These are phyloP conservation scores for Epistrophella euchroma DNA, from an alignment of 2,888 invertebrate species.

Conservation along the genomic window DNA sequence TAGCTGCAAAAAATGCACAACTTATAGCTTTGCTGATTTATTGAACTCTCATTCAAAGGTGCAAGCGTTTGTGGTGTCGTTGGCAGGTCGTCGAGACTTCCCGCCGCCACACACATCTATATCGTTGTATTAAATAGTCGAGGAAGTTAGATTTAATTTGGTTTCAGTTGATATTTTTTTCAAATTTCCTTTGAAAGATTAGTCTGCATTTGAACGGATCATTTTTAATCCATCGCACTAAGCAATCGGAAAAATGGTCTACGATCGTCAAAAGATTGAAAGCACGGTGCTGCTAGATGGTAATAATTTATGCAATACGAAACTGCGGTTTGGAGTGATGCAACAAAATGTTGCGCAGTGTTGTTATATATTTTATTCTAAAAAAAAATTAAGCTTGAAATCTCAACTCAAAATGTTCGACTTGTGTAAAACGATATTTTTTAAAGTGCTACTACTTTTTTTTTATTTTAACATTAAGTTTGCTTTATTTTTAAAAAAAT, in stretches of 20 bases:
- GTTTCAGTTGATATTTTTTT: constrained; percentile 9
- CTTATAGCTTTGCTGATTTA: constrained; percentile 47
- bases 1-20: background rate
- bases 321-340: background rate
- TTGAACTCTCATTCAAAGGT: constrained; percentile 30
- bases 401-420: too few relatives aligned
- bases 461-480: too few relatives aligned
- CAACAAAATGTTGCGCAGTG: background rate
- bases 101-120: background rate
- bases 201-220: constrained; percentile 44
- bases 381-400: too few relatives aligned
- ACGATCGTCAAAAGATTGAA: constrained; percentile 36
- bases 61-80: constrained; percentile 30
- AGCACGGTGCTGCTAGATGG: constrained; percentile 11
- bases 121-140: background rate
- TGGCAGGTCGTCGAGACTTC: background rate
- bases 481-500: too few relatives aligned
- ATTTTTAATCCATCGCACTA: constrained; percentile 19
- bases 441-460: too few relatives aligned
- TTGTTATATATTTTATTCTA: background rate
- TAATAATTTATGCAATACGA: background rate
- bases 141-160: constrained; percentile 44
- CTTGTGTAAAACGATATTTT: too few relatives aligned
- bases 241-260: constrained; percentile 38
- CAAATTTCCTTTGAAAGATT: constrained; percentile 45